A percentile compares a stretch with the other conserved stretches of the same genome.
phyloP scores from a whole-genome alignment of 2,888 invertebrate genomes.

The Lasioglossum malachurum region DNA sequence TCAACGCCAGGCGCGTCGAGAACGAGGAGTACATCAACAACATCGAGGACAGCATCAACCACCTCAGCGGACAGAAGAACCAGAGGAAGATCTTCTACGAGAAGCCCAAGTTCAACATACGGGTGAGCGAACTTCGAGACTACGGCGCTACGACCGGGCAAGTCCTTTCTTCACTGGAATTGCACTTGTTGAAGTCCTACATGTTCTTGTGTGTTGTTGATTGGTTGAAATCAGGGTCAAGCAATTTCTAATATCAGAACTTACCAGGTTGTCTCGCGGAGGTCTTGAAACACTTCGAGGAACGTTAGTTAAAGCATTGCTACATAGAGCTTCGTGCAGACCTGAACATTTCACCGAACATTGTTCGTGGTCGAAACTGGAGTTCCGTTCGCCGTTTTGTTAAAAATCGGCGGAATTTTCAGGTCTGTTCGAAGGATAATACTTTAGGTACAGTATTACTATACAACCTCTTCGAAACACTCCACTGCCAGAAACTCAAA shows the following conservation, averaged over 20 bases:
- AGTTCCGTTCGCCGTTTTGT: no score
- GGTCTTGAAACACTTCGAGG: background rate
- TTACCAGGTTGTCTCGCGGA: background rate
- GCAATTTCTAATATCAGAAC: background rate
- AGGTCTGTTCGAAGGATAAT: no score
- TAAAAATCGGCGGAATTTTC: no score
- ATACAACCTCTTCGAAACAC: no score
- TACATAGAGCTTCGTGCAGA: no score
- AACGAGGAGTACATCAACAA: slow-evolving; percentile 85
- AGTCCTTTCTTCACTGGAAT: background rate
- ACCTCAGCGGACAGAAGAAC: slow-evolving; percentile 85
- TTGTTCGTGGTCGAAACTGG: no score
- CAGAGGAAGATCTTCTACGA: slow-evolving; percentile 87
- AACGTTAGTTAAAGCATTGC: background rate
- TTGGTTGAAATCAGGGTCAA: background rate
- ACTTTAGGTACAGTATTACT: no score
- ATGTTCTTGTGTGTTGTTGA: background rate
- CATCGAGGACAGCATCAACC: slow-evolving; percentile 85
- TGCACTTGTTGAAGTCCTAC: background rate
- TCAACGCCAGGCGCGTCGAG: slow-evolving; percentile 85
- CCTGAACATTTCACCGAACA: no score
- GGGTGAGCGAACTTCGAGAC: slow-evolving; percentile 70
- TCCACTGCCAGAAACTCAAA: no score
- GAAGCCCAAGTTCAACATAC: slow-evolving; percentile 86
- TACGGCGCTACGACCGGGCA: background rate